These are phyloP conservation scores for Pelvicachromis taeniatus DNA, from an alignment of 2,113 vertebrate species.

Conservation along the genomic window DNA sequence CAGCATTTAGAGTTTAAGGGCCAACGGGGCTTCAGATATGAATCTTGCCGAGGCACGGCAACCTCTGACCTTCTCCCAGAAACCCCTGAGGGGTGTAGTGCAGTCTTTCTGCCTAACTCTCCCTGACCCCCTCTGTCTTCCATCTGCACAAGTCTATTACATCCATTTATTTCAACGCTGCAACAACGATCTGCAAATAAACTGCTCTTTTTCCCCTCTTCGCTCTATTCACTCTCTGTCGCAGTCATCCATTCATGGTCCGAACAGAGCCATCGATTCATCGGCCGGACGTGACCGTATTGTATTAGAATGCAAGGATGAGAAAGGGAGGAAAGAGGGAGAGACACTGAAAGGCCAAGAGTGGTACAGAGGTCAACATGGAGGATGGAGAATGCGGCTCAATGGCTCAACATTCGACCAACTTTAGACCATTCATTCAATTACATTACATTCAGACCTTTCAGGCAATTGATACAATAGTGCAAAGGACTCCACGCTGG, in stretches of 20 bases:
- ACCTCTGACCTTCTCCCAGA: conserved; percentile 59
- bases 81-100: conserved; percentile 33
- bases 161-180: conserved; percentile 39
- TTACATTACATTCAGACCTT: conserved; percentile 15
- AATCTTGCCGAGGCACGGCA: conserved; percentile 44
- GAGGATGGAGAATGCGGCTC: not conserved
- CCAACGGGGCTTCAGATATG: conserved; percentile 59
- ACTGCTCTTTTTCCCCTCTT: conserved; percentile 35
- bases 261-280: conserved; percentile 67
- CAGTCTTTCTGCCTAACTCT: conserved; percentile 49
- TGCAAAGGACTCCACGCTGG: conserved; percentile 6
- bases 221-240: conserved; percentile 27
- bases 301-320: conserved; percentile 59
- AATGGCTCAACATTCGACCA: conserved; percentile 1
- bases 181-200: conserved; percentile 48
- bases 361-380: conserved; percentile 38
- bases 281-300: conserved; percentile 62
- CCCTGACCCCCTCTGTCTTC: conserved; percentile 55
- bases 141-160: conserved; percentile 64
- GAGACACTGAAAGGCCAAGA: conserved; percentile 30
- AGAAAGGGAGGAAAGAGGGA: conserved; percentile 25
- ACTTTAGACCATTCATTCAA: conserved; percentile 4
- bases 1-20: conserved; percentile 49
- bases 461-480: not conserved
- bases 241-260: conserved; percentile 50